These are phyloP conservation scores for Polyommatus iphigenia DNA, from an alignment of 2,888 invertebrate genomes.

Conservation along the genomic window DNA sequence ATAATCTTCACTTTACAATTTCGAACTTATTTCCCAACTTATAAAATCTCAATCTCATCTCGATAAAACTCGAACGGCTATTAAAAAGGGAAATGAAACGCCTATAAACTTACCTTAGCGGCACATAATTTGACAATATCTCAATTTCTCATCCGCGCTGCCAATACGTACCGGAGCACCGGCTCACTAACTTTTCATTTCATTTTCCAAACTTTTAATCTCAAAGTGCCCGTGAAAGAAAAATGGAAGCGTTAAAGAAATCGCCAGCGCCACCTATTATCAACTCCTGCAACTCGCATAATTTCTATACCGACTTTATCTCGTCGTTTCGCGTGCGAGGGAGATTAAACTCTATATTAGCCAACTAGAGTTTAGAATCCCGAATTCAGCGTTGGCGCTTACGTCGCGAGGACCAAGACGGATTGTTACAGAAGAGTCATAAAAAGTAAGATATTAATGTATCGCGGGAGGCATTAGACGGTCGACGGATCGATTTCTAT, in stretches of 20 bases:
- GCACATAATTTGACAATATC: neutral
- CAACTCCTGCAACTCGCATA: constrained; percentile 64
- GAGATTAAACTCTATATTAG: constrained; percentile 32
- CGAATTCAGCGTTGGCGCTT: constrained; percentile 44
- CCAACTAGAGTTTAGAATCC: constrained; percentile 25
- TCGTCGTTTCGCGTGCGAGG: neutral
- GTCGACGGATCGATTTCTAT: constrained; percentile 77
- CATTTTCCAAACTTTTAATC: constrained; percentile 79
- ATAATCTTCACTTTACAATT: neutral
- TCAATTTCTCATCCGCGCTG: constrained; percentile 46
- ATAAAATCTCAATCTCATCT: neutral
- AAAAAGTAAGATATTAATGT: constrained; percentile 81
- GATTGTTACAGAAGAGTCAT: constrained; percentile 77
- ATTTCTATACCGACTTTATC: constrained; percentile 46
- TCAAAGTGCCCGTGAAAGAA: constrained; percentile 80
- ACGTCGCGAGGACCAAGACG: constrained; percentile 53
- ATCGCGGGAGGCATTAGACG: constrained; percentile 80
- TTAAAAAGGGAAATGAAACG: constrained; percentile 4
- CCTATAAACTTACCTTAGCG: constrained; percentile 1
- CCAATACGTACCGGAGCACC: constrained; percentile 53
- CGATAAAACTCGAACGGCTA: neutral
- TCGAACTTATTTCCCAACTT: neutral
- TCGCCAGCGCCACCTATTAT: constrained; percentile 78
- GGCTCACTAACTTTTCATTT: constrained; percentile 66
- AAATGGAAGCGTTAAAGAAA: constrained; percentile 75